Conservation (phyloP, 2,888 invertebrate species). For the Habrosyne pyritoides region DNA sequence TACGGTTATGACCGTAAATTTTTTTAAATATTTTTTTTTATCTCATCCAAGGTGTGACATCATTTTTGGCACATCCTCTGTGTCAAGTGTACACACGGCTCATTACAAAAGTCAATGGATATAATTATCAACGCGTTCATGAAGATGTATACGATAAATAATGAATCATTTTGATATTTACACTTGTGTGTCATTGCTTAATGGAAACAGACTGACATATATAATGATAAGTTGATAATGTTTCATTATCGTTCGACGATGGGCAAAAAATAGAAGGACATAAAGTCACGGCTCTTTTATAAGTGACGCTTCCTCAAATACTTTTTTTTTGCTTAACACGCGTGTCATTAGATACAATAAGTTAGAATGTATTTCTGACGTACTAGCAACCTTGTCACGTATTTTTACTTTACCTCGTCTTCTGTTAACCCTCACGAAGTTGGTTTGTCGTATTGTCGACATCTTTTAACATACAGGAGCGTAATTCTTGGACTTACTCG, state of each 20-base stretch:
- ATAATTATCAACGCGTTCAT: slow-evolving; percentile 14
- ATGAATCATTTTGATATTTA: slow-evolving; percentile 20
- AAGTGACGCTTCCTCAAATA: not conserved
- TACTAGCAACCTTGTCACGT: not conserved
- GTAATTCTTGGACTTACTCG: too few relatives aligned
- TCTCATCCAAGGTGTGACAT: slow-evolving; percentile 41
- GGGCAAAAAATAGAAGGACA: not conserved
- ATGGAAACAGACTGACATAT: slow-evolving; percentile 3
- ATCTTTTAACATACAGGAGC: too few relatives aligned
- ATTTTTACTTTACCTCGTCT: too few relatives aligned
- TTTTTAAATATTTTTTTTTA: slow-evolving; percentile 33
- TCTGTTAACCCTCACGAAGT: too few relatives aligned
- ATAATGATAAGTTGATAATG: slow-evolving; percentile 2
- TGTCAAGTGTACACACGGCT: not conserved
- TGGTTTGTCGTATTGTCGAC: too few relatives aligned
- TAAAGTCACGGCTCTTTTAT: not conserved
- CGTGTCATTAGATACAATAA: not conserved
- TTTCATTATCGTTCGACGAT: slow-evolving; percentile 1
- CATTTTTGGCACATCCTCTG: slow-evolving; percentile 32
- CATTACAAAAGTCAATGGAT: slow-evolving; percentile 14
- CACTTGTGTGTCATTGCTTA: slow-evolving; percentile 16
- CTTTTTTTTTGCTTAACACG: not conserved
- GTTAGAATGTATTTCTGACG: not conserved
- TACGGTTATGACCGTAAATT: slow-evolving; percentile 33
- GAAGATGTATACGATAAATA: slow-evolving; percentile 17